Conservation (phyloP, 64 coral and sea anemone species). For the Montipora cactus region DNA sequence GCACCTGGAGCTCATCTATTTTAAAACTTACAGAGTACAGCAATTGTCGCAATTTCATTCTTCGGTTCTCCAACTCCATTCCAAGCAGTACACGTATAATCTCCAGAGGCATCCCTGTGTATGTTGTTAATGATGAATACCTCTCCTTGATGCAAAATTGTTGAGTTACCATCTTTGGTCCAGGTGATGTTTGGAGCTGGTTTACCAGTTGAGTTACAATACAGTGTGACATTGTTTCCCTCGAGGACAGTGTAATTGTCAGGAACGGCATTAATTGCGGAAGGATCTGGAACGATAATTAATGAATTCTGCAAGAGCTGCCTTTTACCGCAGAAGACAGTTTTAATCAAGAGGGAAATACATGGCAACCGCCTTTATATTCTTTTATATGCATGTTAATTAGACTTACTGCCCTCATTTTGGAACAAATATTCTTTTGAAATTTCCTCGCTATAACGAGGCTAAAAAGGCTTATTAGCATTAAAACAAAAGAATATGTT, state of each 20-base stretch:
- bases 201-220: slow-evolving; percentile 76
- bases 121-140: not conserved
- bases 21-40: slow-evolving; percentile 63
- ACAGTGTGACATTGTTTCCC: slow-evolving; percentile 8
- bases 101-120: slow-evolving; percentile 38
- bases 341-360: too few relatives aligned
- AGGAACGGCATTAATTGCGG: not conserved
- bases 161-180: slow-evolving; percentile 4
- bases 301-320: not conserved
- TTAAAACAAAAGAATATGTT: too few relatives aligned
- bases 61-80: slow-evolving; percentile 39
- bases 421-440: too few relatives aligned
- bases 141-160: not conserved
- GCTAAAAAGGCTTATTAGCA: too few relatives aligned
- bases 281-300: not conserved
- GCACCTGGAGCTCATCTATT: too few relatives aligned
- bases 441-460: too few relatives aligned
- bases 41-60: not conserved
- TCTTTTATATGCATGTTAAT: too few relatives aligned
- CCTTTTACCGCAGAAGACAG: not conserved
- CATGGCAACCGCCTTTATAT: too few relatives aligned
- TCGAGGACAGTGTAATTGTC: slow-evolving; percentile 37
- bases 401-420: too few relatives aligned
- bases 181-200: slow-evolving; percentile 64
- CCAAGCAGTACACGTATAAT: slow-evolving; percentile 52